phyloP scores from a whole-genome alignment of 1,140 invertebrate genomes.

The Papilio xuthus region DNA sequence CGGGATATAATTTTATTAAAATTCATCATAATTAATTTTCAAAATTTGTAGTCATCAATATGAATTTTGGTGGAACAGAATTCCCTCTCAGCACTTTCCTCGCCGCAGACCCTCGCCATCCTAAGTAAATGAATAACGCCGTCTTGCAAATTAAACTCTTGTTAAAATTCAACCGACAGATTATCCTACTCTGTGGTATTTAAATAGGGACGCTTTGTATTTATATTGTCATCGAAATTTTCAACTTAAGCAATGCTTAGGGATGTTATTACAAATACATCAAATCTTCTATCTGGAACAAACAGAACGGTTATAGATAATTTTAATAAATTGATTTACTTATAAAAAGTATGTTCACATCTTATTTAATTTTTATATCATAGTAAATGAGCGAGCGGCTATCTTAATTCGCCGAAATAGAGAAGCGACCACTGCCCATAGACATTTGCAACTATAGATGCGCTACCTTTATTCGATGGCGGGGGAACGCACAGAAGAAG shows the following conservation, averaged over 20 bases:
- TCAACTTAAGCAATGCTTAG: background rate
- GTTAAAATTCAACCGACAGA: constrained; percentile 13
- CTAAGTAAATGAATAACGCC: constrained; percentile 26
- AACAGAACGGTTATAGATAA: background rate
- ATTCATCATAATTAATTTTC: constrained; percentile 16
- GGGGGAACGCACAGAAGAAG: too few species aligned
- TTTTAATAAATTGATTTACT: too few species aligned
- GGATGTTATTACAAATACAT: background rate
- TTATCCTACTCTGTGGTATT: constrained; percentile 20
- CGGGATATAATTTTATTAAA: background rate
- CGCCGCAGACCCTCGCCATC: constrained; percentile 5
- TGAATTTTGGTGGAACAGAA: constrained; percentile 5
- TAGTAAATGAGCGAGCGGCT: too few species aligned
- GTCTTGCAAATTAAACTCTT: constrained; percentile 22
- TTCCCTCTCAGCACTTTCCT: constrained; percentile 4
- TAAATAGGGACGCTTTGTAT: constrained; percentile 21
- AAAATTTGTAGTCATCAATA: constrained; percentile 20
- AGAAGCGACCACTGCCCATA: too few species aligned
- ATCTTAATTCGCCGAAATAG: too few species aligned
- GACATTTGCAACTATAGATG: too few species aligned
- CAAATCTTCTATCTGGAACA: background rate
- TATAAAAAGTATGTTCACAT: too few species aligned
- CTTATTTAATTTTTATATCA: too few species aligned
- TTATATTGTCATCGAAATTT: constrained; percentile 27
- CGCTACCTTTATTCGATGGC: too few species aligned